Evolutionary conservation across 2,888 invertebrate species (phyloP).

Genomic region (Parnassius smintheus): DNA sequence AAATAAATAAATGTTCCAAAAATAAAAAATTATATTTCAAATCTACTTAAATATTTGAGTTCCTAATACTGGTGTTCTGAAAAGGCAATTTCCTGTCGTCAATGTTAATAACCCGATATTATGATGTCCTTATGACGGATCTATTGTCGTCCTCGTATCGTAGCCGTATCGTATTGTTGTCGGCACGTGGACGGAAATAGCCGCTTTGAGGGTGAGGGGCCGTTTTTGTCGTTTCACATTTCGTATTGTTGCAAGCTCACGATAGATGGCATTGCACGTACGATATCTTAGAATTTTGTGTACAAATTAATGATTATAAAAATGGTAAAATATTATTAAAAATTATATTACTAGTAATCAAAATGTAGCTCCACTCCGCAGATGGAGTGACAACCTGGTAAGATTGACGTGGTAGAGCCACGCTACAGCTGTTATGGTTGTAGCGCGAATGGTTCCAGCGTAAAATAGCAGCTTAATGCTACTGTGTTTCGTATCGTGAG

Average conservation of each 20-base stretch:
- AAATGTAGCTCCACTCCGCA: too few species aligned
- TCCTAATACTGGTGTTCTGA: conserved; percentile 32
- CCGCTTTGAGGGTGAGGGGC: conserved; percentile 44
- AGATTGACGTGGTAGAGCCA: too few species aligned
- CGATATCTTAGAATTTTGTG: background rate
- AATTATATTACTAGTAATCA: too few species aligned
- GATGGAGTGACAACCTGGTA: too few species aligned
- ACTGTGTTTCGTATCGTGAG: too few species aligned
- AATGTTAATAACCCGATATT: conserved; percentile 64
- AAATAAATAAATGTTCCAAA: background rate
- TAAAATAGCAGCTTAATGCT: too few species aligned
- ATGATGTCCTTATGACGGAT: conserved; percentile 62
- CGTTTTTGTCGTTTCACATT: background rate
- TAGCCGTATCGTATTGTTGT: conserved; percentile 54
- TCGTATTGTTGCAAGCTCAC: conserved; percentile 29
- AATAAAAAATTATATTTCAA: background rate
- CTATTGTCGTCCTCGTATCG: conserved; percentile 55
- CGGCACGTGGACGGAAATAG: conserved; percentile 75
- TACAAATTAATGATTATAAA: too few species aligned
- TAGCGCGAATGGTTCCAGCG: too few species aligned
- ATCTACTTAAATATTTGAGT: conserved; percentile 9
- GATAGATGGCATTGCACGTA: conserved; percentile 56
- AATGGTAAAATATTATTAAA: too few species aligned
- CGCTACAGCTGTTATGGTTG: too few species aligned
- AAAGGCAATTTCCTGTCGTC: conserved; percentile 70